Base-by-base conservation (phyloP, 2,797 vertebrate genomes). In the Darevskia mixta region DNA sequence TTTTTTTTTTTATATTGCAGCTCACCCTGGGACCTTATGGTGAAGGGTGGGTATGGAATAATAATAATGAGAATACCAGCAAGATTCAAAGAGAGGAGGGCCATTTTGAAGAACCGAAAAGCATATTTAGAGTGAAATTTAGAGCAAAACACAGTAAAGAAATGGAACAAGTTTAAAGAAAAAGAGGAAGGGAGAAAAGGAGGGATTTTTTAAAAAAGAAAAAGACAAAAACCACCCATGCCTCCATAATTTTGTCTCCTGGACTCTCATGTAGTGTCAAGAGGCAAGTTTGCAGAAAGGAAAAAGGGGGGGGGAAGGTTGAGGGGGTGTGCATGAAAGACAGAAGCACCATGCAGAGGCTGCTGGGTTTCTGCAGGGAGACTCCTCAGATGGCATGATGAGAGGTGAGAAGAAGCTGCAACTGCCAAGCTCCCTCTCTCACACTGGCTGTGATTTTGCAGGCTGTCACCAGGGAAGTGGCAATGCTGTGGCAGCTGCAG, bases 401-500 rank as follows among this genome's bases (percentile, higher is more conserved):
- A 80, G 45, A 86, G 85, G 69, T 87, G 58, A 82, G 58, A 67
- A 76, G 43, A 27, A n/a, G 25, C 5, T 77, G 61, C 61, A 77
- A 32, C 45, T 43, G 17, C 25, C 41, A 27, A 27, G 10, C 75
- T 27, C 61, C 20, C 71, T 29, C 5, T 20, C 9, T n/a, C 41
- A 7, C 27, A 20, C 35, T 58, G 25, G 45, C 35, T 76, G 72
- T 61, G 82, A 71, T 82, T 78, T 86, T 69, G 32, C 72, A 82
- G 61, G 58, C 72, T 78, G 77, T 89, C 92, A 80, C 90, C 1
- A 5, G 88, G 2, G 2, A 72, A 64, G 25, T 86, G 83, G 66
- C 79, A 81, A 89, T 45, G 82, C 85, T 83, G 82, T 27, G 58
- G 69, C 71, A 79, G 66, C 87, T 91, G 89, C 87, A 92, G 87